Evolutionary conservation across 2,888 invertebrate genomes (phyloP).

Genomic region (Chrysolina americana): DNA sequence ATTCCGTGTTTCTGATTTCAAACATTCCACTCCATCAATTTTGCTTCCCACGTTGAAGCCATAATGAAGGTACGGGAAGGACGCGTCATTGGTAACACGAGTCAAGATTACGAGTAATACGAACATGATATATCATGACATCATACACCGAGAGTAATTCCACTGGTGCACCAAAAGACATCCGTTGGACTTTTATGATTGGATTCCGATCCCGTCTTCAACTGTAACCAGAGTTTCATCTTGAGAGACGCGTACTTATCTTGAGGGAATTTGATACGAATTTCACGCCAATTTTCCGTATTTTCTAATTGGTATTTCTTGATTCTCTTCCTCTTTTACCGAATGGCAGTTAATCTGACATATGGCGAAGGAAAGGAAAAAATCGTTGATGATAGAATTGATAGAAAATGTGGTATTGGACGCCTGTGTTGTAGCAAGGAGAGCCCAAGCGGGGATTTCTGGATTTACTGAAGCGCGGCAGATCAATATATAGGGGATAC

Average conservation of each 20-base stretch:
- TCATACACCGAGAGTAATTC: neutral
- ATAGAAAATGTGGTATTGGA: too few relatives aligned
- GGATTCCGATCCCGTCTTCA: too few relatives aligned
- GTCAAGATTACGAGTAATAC: constrained; percentile 26
- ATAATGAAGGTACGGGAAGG: neutral
- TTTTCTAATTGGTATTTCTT: neutral
- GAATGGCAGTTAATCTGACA: neutral
- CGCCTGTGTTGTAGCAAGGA: too few relatives aligned
- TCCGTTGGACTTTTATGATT: neutral
- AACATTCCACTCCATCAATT: neutral
- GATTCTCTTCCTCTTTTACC: neutral
- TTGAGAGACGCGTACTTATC: too few relatives aligned
- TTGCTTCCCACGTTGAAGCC: neutral
- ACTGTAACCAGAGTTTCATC: too few relatives aligned
- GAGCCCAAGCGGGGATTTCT: too few relatives aligned
- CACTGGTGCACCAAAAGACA: neutral
- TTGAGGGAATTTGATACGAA: neutral
- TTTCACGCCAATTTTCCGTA: neutral
- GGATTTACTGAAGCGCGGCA: too few relatives aligned
- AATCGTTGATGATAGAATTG: too few relatives aligned
- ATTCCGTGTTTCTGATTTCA: neutral
- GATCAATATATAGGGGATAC: too few relatives aligned
- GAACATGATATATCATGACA: neutral
- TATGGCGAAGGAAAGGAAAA: too few relatives aligned
- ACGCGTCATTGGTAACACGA: constrained; percentile 28